A percentile compares a stretch with the other conserved stretches of the same genome.
Conservation (phyloP, 2,888 invertebrate species). For the Hylaea fasciaria region DNA sequence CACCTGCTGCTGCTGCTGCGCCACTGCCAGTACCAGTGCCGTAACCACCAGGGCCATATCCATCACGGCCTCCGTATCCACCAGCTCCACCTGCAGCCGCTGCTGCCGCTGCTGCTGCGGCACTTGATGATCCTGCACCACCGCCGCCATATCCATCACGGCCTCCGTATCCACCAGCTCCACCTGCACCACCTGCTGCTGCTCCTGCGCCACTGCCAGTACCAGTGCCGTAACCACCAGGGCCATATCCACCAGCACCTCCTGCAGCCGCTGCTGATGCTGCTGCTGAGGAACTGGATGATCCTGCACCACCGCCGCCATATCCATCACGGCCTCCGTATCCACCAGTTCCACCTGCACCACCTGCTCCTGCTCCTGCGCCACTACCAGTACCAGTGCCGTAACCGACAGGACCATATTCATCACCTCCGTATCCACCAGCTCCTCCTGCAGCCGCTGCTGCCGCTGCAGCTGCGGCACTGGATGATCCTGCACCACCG, state of each 20-base stretch:
- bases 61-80: constrained; percentile 1
- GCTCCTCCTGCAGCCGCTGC: too few relatives aligned
- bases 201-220: not conserved
- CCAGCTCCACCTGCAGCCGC: constrained; percentile 1
- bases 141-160: not conserved
- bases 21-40: not conserved
- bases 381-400: too few relatives aligned
- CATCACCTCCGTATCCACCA: too few relatives aligned
- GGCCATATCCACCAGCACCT: too few relatives aligned
- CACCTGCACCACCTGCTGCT: too few relatives aligned
- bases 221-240: not conserved
- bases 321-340: constrained; percentile 22
- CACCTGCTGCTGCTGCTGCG: not conserved
- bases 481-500: too few relatives aligned
- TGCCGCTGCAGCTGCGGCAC: too few relatives aligned
- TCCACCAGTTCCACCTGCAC: constrained; percentile 19
- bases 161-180: too few relatives aligned
- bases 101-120: not conserved
- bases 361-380: constrained; percentile 6
- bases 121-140: not conserved
- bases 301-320: not conserved
- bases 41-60: not conserved
- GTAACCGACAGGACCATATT: too few relatives aligned
- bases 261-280: not conserved
- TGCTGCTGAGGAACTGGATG: constrained; percentile 3